These are phyloP conservation scores for Gymnopithys bicolor DNA, from an alignment of 2,797 vertebrate species.

Conservation along the genomic window DNA sequence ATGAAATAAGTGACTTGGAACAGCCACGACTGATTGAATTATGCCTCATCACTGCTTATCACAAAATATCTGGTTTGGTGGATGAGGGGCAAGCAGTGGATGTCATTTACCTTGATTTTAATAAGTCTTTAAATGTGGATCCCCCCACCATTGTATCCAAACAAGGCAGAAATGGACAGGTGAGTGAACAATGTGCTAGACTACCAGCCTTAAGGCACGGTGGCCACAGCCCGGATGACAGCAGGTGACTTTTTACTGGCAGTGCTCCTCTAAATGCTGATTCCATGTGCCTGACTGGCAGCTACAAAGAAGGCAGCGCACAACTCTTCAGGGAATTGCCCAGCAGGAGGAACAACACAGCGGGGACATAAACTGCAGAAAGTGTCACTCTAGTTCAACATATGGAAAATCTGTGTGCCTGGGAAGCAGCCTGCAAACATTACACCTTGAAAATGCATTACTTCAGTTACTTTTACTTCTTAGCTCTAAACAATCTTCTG, in stretches of 20 bases:
- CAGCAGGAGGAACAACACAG: rapidly evolving
- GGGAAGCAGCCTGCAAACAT: background rate
- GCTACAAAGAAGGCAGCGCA: background rate
- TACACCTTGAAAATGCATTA: background rate
- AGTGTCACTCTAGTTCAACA: background rate
- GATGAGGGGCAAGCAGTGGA: background rate
- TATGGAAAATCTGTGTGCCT: background rate
- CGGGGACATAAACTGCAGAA: background rate
- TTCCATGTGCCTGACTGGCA: background rate
- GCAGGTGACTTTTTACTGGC: background rate
- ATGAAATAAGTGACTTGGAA: background rate
- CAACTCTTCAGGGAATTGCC: background rate
- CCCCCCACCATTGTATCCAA: background rate
- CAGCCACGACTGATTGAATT: background rate
- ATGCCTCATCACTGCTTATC: background rate
- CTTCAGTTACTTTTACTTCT: background rate
- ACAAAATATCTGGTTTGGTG: background rate
- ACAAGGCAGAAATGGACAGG: rapidly evolving
- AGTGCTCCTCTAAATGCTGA: background rate
- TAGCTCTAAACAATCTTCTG: background rate
- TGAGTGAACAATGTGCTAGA: background rate
- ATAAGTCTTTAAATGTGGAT: background rate
- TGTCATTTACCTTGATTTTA: background rate
- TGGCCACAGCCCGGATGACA: background rate
- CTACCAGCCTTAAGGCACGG: background rate